Conservation (phyloP, 64 coral and sea anemone species). For the Dendrophyllia cribrosa region DNA sequence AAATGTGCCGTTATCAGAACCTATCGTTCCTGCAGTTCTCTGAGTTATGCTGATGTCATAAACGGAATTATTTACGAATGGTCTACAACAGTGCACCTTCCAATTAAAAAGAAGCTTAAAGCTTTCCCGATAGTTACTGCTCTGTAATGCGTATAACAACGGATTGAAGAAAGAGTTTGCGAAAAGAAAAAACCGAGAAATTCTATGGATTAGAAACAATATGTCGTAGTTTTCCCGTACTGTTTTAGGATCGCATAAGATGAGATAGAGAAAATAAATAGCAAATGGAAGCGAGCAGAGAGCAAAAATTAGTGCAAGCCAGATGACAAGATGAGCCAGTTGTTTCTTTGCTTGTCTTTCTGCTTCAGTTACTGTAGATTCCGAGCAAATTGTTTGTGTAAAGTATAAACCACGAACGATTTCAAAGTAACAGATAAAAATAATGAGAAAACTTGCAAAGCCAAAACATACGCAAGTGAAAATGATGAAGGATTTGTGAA, state of each 20-base stretch:
- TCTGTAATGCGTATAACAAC: slow-evolving; percentile 44
- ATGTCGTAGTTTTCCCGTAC: neutral
- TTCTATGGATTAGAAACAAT: slow-evolving; percentile 4
- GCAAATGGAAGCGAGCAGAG: slow-evolving; percentile 45
- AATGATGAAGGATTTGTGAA: slow-evolving; percentile 38
- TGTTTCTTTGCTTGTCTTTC: slow-evolving; percentile 36
- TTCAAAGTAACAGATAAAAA: slow-evolving; percentile 41
- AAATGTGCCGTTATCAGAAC: neutral
- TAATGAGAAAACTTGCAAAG: neutral
- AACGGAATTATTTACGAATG: neutral
- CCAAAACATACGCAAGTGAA: slow-evolving; percentile 34
- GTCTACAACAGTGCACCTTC: neutral
- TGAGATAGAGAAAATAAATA: slow-evolving; percentile 8
- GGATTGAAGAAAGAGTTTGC: slow-evolving; percentile 46
- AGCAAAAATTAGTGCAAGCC: slow-evolving; percentile 20
- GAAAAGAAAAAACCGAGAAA: slow-evolving; percentile 34
- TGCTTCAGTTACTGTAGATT: neutral
- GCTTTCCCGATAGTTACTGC: slow-evolving; percentile 15
- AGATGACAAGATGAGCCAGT: slow-evolving; percentile 41
- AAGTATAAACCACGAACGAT: slow-evolving; percentile 59
- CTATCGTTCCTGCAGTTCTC: neutral
- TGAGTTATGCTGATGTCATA: neutral
- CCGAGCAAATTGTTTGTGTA: slow-evolving; percentile 42
- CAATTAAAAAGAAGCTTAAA: neutral
- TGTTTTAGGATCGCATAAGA: neutral